Evolutionary conservation across 2,888 invertebrate genomes (phyloP), one percentile per base, ranked within the genome.

Genomic region (Pandemis corylana): DNA sequence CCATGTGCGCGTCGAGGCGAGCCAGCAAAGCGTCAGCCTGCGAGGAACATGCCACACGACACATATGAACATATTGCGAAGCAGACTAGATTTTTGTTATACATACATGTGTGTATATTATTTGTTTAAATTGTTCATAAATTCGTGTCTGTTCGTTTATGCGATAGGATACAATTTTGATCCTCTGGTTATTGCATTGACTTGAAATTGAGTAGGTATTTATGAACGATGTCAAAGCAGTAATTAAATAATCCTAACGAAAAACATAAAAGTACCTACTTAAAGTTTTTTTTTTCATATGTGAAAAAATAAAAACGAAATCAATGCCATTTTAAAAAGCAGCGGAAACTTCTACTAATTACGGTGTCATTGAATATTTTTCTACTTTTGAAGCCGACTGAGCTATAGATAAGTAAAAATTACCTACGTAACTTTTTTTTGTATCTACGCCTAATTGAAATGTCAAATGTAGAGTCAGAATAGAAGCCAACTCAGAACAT

Each of bases 21-120:
- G 82, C 85, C 81, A 82, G 80, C 80, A 76, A 77, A 80, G 86
- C 86, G 87, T 81, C 91, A 89, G 90, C 85, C 85, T 87, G 90
- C 78, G 81, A 76, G 77, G 28, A 83, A 85, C 82, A 79, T 83
- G 81, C 82, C 82, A 77, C 46, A 49, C 49, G 28, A 7, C 62
- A 5, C 44, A 49, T 36, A 44, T 46, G n/a, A 36, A 70, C 62
- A 68, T 68, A 68, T 68, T 68, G 59, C 59, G 20, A 68, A 20
- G 13, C 53, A 44, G 20, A 59, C 68, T 5, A 68, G 9, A 20
- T 15, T 12, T 10, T 41, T 4, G 9, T 28, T 36, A 51, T 53
- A 67, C n/a, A 51, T 53, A 67, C n/a, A 56, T 56, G 5, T 13
- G 7, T 5, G 49, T 49, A 49, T 12, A 49, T 49, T 12, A 49